Evolutionary conservation across 2,797 vertebrate genomes (phyloP).

Genomic region (Halcyon smyrnensis): DNA sequence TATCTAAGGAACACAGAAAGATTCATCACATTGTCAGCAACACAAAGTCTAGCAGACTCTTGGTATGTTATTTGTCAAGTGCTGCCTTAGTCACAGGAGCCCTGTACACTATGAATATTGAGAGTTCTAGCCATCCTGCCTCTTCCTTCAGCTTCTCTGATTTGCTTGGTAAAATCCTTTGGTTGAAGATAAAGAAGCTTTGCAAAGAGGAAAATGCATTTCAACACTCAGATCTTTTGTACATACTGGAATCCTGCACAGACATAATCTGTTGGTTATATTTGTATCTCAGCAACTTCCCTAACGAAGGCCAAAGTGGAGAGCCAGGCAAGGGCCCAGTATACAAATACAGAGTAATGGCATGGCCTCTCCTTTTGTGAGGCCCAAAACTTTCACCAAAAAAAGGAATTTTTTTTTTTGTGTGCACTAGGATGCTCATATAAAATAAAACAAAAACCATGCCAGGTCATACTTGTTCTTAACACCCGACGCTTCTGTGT

Average conservation of each 20-base stretch:
- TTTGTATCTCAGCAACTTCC: constrained; percentile 76
- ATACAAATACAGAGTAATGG: not conserved
- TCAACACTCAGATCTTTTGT: constrained; percentile 46
- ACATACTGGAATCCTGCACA: constrained; percentile 14
- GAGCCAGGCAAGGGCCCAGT: not conserved
- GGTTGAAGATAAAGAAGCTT: constrained; percentile 66
- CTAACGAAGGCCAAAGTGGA: constrained; percentile 42
- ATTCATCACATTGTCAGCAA: constrained; percentile 22
- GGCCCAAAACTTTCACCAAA: not conserved
- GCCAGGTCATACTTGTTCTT: constrained; percentile 92
- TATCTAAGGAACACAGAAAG: constrained; percentile 54
- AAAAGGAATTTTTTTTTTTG: not conserved
- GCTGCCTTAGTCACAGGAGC: constrained; percentile 25
- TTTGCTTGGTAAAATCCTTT: constrained; percentile 65
- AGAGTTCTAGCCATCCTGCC: constrained; percentile 32
- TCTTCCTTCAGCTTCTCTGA: constrained; percentile 25
- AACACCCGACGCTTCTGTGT: constrained; percentile 93
- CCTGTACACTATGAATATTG: not conserved
- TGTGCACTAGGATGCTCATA: not conserved
- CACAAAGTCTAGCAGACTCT: constrained; percentile 50
- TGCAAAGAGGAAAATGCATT: constrained; percentile 62
- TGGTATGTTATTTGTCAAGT: constrained; percentile 44
- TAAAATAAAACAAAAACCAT: too few species aligned
- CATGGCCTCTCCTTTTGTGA: constrained; percentile 12
- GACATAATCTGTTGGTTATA: constrained; percentile 48